Evolutionary conservation across 2,113 vertebrate genomes (phyloP).

Genomic region (Erinaceus europaeus): DNA sequence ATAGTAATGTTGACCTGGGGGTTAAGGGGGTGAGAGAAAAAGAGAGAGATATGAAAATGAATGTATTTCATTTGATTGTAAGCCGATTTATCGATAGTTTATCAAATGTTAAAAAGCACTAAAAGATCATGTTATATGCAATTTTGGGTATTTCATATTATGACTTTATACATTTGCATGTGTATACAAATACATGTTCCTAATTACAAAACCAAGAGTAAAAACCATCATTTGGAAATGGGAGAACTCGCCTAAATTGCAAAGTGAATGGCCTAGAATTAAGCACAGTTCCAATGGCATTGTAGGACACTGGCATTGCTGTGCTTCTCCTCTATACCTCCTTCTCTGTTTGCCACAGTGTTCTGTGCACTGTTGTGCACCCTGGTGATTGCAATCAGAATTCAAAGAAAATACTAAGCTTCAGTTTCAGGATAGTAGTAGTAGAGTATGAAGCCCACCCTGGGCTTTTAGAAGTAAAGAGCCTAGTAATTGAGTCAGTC

Average conservation of each 20-base stretch:
- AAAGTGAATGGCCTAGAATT: no score
- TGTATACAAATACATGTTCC: not conserved
- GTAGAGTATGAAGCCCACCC: not conserved
- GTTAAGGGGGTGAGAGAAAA: no score
- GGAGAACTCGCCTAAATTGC: no score
- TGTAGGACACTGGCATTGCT: no score
- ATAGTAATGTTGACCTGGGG: no score
- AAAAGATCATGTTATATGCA: not conserved
- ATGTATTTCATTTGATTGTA: not conserved
- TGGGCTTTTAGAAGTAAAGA: not conserved
- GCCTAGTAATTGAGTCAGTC: no score
- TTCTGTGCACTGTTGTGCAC: no score
- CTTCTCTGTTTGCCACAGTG: no score
- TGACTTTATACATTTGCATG: not conserved
- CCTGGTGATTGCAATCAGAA: not conserved
- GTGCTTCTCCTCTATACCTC: no score
- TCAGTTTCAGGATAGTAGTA: not conserved
- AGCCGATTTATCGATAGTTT: not conserved
- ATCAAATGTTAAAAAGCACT: not conserved
- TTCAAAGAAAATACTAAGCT: not conserved
- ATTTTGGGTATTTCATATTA: not conserved
- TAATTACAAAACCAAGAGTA: not conserved
- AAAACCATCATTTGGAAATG: not conserved
- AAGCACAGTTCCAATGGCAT: no score
- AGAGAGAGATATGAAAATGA: no score